These are phyloP conservation scores for Sebastes umbrosus DNA, from an alignment of 2,797 vertebrate genomes.

Conservation along the genomic window DNA sequence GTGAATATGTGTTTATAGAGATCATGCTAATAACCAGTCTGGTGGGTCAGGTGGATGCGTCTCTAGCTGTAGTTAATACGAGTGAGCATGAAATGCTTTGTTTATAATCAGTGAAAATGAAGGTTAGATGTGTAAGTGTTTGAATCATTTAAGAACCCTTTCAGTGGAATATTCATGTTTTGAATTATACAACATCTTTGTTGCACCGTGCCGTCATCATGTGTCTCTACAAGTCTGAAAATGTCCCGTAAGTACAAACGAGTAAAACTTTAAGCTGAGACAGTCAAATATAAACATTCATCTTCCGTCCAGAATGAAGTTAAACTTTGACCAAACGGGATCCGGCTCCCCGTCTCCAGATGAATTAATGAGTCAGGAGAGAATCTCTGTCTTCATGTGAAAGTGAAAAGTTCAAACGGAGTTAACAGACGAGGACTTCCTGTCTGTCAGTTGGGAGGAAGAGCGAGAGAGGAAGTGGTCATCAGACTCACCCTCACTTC, in stretches of 20 bases:
- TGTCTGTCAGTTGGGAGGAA: background rate
- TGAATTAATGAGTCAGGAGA: background rate
- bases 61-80: too few relatives aligned
- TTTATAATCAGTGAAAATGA: background rate
- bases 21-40: too few relatives aligned
- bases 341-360: background rate
- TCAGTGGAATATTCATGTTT: background rate
- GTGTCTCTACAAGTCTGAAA: background rate
- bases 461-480: background rate
- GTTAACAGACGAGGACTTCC: background rate
- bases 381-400: background rate
- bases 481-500: background rate
- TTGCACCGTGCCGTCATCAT: background rate
- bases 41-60: background rate
- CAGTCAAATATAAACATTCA: background rate
- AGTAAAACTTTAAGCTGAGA: background rate
- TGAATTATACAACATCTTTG: background rate
- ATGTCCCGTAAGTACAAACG: background rate
- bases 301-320: background rate
- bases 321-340: background rate
- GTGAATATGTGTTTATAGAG: too few relatives aligned
- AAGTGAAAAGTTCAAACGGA: background rate
- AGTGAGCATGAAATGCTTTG: too few relatives aligned
- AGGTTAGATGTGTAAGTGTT: background rate
- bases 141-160: background rate